These are phyloP conservation scores for Ennomos quercinarius DNA, from an alignment of 2,888 invertebrate species.

Conservation along the genomic window DNA sequence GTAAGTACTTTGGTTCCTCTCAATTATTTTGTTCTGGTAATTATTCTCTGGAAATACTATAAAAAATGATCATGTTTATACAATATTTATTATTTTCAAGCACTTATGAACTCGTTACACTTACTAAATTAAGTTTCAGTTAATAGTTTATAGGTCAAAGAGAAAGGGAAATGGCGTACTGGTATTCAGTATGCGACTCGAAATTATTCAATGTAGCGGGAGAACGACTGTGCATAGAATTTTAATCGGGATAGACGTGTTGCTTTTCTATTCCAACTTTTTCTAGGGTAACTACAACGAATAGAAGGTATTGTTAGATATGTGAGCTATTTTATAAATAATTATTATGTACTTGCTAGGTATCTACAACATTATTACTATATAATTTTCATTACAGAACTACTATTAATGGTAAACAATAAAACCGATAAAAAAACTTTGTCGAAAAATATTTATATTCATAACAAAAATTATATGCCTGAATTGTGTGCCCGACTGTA, in stretches of 20 bases:
- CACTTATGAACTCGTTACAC: no score
- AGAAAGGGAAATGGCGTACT: constrained; percentile 54
- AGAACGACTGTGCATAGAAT: constrained; percentile 57
- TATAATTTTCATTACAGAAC: no score
- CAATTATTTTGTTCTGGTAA: not conserved
- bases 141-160: constrained; percentile 33
- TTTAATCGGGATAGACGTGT: constrained; percentile 55
- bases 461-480: no score
- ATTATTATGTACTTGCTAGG: no score
- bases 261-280: constrained; percentile 54
- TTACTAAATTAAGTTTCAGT: constrained; percentile 10
- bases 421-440: not conserved
- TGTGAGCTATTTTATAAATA: no score
- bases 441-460: not conserved
- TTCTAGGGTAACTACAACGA: constrained; percentile 27
- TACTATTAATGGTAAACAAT: not conserved
- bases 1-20: no score
- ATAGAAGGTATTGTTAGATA: no score
- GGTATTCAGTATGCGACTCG: constrained; percentile 61
- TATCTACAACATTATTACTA: no score
- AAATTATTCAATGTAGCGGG: constrained; percentile 65
- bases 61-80: no score
- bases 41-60: no score
- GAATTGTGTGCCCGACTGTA: constrained; percentile 14
- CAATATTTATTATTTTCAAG: no score